phyloP scores from a whole-genome alignment of 2,888 invertebrate species.

The Tubulanus polymorphus region DNA sequence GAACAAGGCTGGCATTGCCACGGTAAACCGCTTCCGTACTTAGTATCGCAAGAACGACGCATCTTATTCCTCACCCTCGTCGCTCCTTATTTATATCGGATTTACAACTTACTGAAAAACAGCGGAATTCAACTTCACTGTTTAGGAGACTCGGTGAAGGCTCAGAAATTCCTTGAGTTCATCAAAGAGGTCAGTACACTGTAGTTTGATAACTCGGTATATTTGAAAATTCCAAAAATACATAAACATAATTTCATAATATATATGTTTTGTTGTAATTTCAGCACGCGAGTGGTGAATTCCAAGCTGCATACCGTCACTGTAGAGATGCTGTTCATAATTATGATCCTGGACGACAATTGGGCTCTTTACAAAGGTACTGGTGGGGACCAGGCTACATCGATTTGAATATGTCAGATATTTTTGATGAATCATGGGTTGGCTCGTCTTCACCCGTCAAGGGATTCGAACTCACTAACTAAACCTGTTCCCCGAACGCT shows the following conservation, averaged over 20 bases:
- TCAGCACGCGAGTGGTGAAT: neutral
- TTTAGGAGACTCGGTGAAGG: neutral
- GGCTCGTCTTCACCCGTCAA: no score
- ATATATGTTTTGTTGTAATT: neutral
- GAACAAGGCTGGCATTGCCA: slow-evolving; percentile 16
- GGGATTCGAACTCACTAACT: no score
- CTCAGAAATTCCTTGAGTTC: neutral
- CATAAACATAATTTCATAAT: neutral
- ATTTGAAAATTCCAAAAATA: neutral
- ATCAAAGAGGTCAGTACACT: neutral
- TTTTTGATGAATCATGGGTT: no score
- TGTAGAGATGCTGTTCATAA: neutral
- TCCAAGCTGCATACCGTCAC: neutral
- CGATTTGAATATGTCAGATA: neutral
- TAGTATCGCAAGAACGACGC: neutral
- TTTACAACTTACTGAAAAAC: slow-evolving; percentile 1
- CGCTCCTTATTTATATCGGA: slow-evolving; percentile 1
- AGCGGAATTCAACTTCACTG: slow-evolving; percentile 3
- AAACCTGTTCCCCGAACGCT: no score
- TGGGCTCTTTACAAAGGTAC: neutral
- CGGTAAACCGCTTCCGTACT: neutral
- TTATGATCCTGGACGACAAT: neutral
- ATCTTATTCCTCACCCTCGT: neutral
- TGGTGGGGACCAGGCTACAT: neutral
- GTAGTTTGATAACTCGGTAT: neutral